These are phyloP conservation scores for Amiota mariae DNA, from an alignment of 2,888 invertebrate species.

Conservation along the genomic window DNA sequence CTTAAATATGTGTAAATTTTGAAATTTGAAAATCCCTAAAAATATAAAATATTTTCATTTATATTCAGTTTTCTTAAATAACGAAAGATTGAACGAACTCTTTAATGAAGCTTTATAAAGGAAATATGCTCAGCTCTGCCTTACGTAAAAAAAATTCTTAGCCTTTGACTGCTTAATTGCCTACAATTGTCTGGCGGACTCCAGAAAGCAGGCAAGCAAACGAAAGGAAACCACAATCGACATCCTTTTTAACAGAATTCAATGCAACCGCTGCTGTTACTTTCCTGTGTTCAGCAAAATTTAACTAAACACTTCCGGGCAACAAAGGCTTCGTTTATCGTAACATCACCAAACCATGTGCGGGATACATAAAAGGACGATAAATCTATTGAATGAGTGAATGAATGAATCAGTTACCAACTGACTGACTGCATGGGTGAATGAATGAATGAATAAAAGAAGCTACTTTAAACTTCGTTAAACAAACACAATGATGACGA, in stretches of 20 bases:
- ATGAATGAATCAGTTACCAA: not conserved
- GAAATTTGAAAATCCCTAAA: too few species aligned
- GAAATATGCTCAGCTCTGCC: too few species aligned
- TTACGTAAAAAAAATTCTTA: too few species aligned
- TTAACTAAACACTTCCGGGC: slow-evolving; percentile 28
- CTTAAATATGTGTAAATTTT: too few species aligned
- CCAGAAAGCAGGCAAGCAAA: too few species aligned
- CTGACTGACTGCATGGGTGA: not conserved
- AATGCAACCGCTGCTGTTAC: too few species aligned
- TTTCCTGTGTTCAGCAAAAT: slow-evolving; percentile 10
- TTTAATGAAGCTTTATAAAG: too few species aligned
- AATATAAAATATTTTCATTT: too few species aligned
- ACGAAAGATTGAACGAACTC: too few species aligned
- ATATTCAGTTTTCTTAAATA: too few species aligned
- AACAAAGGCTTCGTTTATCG: slow-evolving; percentile 11
- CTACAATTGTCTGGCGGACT: not conserved
- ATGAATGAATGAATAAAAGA: slow-evolving; percentile 4
- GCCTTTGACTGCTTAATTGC: not conserved
- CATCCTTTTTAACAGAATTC: not conserved
- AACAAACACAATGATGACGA: slow-evolving; percentile 49
- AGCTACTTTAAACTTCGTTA: slow-evolving; percentile 48
- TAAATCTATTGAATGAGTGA: slow-evolving; percentile 12
- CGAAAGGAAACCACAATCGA: not conserved
- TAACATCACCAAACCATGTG: not conserved
- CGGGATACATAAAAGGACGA: not conserved